Base-by-base conservation (phyloP, 2,797 vertebrate species). In the Chelonia mydas region DNA sequence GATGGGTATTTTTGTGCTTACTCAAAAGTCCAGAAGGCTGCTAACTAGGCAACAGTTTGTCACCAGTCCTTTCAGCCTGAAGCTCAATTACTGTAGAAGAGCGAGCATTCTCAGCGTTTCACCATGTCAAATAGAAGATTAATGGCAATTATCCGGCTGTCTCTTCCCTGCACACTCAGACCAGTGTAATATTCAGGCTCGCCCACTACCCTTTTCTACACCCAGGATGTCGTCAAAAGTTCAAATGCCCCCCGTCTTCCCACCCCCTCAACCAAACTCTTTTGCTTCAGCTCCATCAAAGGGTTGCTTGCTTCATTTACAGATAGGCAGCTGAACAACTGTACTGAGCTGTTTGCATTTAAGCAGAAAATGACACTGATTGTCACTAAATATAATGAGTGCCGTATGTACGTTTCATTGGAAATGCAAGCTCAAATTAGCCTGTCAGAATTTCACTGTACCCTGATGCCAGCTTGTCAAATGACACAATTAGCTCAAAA, bases 361-460 rank as follows among this genome's bases (percentile, higher is more conserved):
- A 96, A 98, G 95, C 81, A 95, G 97, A 95, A 97, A 98, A 97
- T 97, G 97, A 98, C 98, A 97, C 96, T 94, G 97, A 97, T 97
- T 98, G 98, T 98, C 98, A 98, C 97, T 96, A 97, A 97, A 96
- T 97, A 86, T 97, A 98, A 97, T 97, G 95, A 97, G 87, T 61
- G 94, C 82, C 13, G 5, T 95, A 97, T 92, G 96, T 84, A 95
- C 94, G 82, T 98, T 96, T 97, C 97, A 96, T 72, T 91, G 96
- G 96, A 98, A 96, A 86, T 89, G 80, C 90, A 98, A 95, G 97
- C 97, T 97, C 95, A 96, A 97, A 98, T 98, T 98, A 98, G 97
- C 93, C 97, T 98, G 98, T 98, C 98, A 98, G 98, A 93, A 94
- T 97, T 93, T 98, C 96, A 91, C 92, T 93, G 74, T 94, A 95